phyloP scores from a whole-genome alignment of 2,888 invertebrate species.

The Congeria kusceri region DNA sequence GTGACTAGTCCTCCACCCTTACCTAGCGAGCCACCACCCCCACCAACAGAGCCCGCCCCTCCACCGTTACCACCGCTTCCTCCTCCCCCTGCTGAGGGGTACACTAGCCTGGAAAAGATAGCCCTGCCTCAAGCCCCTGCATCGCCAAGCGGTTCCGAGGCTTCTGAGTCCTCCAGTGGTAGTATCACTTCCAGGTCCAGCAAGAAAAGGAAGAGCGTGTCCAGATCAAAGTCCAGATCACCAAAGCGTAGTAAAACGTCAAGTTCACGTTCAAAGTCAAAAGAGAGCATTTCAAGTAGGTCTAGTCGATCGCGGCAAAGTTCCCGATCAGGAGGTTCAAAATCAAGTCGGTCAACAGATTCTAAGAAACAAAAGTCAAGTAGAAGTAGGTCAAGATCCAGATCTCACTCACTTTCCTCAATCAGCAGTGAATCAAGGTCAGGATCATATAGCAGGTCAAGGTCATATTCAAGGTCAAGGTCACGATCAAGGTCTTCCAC shows the following conservation, averaged over 20 bases:
- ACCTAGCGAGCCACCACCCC: conserved; percentile 61
- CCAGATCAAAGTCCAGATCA: conserved; percentile 47
- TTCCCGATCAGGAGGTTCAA: conserved; percentile 35
- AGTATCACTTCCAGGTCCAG: neutral
- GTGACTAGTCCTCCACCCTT: conserved; percentile 49
- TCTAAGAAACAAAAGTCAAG: conserved; percentile 35
- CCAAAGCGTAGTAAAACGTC: conserved; percentile 41
- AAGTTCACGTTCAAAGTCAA: conserved; percentile 23
- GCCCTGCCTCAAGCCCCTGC: conserved; percentile 43
- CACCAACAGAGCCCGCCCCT: conserved; percentile 46
- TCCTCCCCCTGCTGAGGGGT: conserved; percentile 42
- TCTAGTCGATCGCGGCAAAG: conserved; percentile 23
- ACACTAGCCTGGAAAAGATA: conserved; percentile 15
- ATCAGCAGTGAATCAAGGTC: conserved; percentile 63
- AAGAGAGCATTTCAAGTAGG: conserved; percentile 17
- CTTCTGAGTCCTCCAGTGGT: conserved; percentile 9
- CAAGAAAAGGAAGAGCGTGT: conserved; percentile 32
- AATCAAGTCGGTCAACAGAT: conserved; percentile 39
- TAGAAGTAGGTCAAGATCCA: conserved; percentile 37
- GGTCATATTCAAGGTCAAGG: conserved; percentile 46
- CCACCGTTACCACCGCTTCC: conserved; percentile 57
- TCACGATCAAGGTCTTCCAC: conserved; percentile 54
- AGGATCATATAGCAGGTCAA: conserved; percentile 37
- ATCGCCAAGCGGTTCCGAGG: conserved; percentile 36
- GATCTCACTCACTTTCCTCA: conserved; percentile 50